A percentile compares a stretch with the other conserved stretches of the same genome.
Conservation (phyloP, 2,888 invertebrate species). For the Cephus sareptanus region DNA sequence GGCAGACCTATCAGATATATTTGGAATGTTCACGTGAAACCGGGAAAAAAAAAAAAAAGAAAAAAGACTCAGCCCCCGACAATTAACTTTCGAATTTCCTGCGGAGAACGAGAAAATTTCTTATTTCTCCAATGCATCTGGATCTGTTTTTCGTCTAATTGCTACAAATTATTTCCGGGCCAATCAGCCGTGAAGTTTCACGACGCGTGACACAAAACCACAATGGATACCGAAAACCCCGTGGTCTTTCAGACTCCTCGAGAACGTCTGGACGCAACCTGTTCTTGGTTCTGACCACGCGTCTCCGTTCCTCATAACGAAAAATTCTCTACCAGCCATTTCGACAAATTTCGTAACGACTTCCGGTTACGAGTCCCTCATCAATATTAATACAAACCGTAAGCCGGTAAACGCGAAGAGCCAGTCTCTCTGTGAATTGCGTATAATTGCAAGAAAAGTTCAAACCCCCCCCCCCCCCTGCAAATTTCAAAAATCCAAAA, state of each 20-base stretch:
- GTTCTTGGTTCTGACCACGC: slow-evolving; percentile 8
- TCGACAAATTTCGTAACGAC: slow-evolving; percentile 20
- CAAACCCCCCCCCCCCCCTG: too few species aligned
- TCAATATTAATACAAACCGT: slow-evolving; percentile 1
- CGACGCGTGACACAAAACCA: slow-evolving; percentile 3
- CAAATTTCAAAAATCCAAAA: too few species aligned
- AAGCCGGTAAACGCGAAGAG: background rate
- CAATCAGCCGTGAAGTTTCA: slow-evolving; percentile 8
- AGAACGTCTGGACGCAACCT: slow-evolving; percentile 7
- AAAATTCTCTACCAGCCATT: slow-evolving; percentile 2
- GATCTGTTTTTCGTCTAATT: slow-evolving; percentile 12
- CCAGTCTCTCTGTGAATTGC: background rate
- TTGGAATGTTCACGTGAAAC: too few species aligned
- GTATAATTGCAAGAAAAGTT: too few species aligned
- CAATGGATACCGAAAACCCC: background rate
- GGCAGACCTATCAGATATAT: background rate
- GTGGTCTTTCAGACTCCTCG: background rate
- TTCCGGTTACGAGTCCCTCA: slow-evolving; percentile 7
- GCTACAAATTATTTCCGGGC: slow-evolving; percentile 22
- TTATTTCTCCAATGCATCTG: background rate
- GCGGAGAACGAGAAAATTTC: background rate
- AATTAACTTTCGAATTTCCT: background rate
- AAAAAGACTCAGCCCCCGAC: background rate
- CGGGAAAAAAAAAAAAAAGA: too few species aligned
- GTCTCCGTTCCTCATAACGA: background rate